Evolutionary conservation across 2,113 vertebrate genomes (phyloP).

Genomic region (Oreochromis niloticus): DNA sequence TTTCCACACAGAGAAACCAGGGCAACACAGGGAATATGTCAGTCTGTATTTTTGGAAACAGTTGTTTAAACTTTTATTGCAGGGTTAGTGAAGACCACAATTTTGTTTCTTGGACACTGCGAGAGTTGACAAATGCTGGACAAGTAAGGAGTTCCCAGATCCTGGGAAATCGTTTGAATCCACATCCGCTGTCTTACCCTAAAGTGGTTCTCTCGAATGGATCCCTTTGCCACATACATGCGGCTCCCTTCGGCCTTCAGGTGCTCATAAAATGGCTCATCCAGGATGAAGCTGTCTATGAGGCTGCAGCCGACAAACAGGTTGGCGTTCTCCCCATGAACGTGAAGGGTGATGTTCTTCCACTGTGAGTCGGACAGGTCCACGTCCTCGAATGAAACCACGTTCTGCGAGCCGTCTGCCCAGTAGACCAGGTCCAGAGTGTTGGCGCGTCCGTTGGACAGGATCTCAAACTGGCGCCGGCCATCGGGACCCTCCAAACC

Average conservation of each 20-base stretch:
- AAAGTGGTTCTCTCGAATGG: conserved; percentile 87
- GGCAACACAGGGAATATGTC: background rate
- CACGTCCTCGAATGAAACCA: conserved; percentile 89
- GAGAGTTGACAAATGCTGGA: background rate
- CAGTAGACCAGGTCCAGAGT: conserved; percentile 91
- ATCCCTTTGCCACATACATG: conserved; percentile 89
- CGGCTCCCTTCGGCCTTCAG: conserved; percentile 77
- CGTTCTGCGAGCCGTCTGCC: conserved; percentile 79
- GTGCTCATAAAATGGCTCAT: conserved; percentile 91
- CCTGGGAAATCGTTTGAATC: background rate
- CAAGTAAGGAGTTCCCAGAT: background rate
- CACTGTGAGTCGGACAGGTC: conserved; percentile 91
- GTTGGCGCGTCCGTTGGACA: conserved; percentile 91
- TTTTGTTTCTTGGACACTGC: background rate
- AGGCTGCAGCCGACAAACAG: conserved; percentile 90
- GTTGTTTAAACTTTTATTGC: conserved; percentile 20
- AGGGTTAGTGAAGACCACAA: background rate
- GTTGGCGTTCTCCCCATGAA: conserved; percentile 85
- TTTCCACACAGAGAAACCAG: background rate
- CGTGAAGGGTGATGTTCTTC: conserved; percentile 92
- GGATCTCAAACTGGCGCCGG: conserved; percentile 86
- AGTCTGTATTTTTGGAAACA: conserved; percentile 7
- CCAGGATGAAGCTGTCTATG: conserved; percentile 88
- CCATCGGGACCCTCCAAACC: conserved; percentile 78
- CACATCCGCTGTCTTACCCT: conserved; percentile 74